Conservation (phyloP, 2,113 vertebrate species). For the Craseonycteris thonglongyai region DNA sequence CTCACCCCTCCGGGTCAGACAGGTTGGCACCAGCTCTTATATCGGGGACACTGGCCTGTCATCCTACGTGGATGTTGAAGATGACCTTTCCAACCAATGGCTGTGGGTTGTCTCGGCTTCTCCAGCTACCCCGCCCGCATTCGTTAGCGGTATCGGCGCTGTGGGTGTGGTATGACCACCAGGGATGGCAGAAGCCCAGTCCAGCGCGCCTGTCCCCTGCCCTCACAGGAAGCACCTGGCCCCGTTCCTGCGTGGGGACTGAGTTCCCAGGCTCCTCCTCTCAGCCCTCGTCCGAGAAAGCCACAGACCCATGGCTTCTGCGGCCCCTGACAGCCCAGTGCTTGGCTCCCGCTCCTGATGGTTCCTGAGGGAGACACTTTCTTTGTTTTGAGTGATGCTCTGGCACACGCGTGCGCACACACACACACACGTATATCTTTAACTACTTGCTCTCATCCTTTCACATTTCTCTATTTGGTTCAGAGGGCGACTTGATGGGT, state of each 20-base stretch:
- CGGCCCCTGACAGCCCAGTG: accelerated
- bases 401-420: accelerated
- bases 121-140: accelerated
- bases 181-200: neutral
- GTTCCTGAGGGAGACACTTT: neutral
- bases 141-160: no score
- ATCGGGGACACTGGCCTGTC: accelerated
- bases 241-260: neutral
- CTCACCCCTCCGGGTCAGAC: neutral
- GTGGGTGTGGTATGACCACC: neutral
- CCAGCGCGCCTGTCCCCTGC: neutral
- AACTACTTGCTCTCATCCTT: neutral
- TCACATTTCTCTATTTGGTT: neutral
- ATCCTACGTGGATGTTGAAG: accelerated
- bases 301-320: accelerated
- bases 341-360: neutral
- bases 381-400: neutral
- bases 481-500: neutral
- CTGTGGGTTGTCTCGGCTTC: neutral
- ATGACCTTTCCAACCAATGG: neutral
- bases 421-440: neutral
- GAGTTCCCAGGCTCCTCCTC: neutral
- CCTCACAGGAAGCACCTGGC: neutral
- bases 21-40: neutral
- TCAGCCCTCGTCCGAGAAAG: neutral